Base-by-base conservation (phyloP, 2,888 invertebrate species). In the Phoronis australis region DNA sequence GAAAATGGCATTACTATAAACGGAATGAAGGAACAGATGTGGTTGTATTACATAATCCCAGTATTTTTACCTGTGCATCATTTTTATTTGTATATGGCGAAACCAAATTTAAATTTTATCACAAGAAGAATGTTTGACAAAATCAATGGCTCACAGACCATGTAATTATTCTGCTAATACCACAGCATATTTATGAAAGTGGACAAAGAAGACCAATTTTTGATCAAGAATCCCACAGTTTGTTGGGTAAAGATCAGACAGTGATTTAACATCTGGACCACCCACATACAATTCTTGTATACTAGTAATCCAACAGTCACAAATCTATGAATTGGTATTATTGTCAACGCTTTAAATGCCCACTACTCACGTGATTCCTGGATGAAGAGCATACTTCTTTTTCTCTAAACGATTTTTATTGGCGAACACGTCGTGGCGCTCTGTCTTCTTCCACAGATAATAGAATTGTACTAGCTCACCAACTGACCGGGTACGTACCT, bases 361-460 rank as follows among this genome's bases (percentile, higher is more conserved):
- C 23, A 39, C 12, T 22, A 78, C 80, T 77, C 75, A 83, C 83
- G 92, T 92, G 61, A 91, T 86, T 45, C 91, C 92, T 4, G 93
- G 93, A 79, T 93, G 91, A 42, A 93, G 77, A 4, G 87, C 86
- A 73, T 92, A 93, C 73, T 93, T 92, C 75, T 91, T 90, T 80
- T 94, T 94, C 70, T 93, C 93, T 61, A 92, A 77, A 44, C 91
- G 82, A 9, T 88, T 87, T 77, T 90, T 90, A 72, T 90, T 71
- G 0, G 92, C 92, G 74, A 83, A 83, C 20, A 81, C 87, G 78
- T 97, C 97, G 77, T 96, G 94, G 20, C 97, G 82, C 71, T 96
- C 96, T 24, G 96, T 96, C 79, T 97, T 97, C 79, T 99, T 99
- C 99, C 99, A 99, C 48, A 95, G 82, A 62, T 82, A 82, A 62